A percentile compares a stretch with the other conserved stretches of the same genome.
These are phyloP conservation scores for Zaprionus inermis DNA, from an alignment of 1,140 invertebrate species.

Conservation along the genomic window DNA sequence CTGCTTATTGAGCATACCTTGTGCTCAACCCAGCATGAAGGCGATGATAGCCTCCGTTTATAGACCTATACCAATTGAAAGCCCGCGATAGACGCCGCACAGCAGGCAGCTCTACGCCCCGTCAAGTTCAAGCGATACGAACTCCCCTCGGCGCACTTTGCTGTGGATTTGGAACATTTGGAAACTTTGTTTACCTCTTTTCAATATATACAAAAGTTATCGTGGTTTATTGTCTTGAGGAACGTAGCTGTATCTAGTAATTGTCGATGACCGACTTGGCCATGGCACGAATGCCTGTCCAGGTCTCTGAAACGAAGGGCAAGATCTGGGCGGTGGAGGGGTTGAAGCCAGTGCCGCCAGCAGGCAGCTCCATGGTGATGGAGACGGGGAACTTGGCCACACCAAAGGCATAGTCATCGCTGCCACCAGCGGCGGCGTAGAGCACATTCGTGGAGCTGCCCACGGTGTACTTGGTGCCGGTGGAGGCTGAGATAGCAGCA, in stretches of 20 bases:
- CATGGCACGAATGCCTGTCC: constrained; percentile 87
- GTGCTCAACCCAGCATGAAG: not conserved
- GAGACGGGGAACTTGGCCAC: constrained; percentile 87
- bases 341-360: constrained; percentile 87
- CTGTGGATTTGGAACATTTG: constrained; percentile 11
- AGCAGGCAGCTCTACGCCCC: constrained; percentile 13
- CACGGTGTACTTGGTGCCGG: constrained; percentile 86
- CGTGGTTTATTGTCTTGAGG: constrained; percentile 19
- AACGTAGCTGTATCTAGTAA: constrained; percentile 51
- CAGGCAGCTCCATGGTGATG: constrained; percentile 89
- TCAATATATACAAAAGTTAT: constrained; percentile 25
- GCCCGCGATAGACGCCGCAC: not conserved
- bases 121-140: not conserved
- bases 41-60: not conserved
- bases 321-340: constrained; percentile 87
- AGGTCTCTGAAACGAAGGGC: constrained; percentile 89
- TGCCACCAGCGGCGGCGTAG: constrained; percentile 86
- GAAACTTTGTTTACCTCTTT: constrained; percentile 3
- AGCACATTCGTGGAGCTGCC: constrained; percentile 88
- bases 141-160: constrained; percentile 8
- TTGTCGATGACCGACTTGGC: constrained; percentile 66
- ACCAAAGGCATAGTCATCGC: constrained; percentile 88
- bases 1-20: not conserved
- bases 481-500: constrained; percentile 83
- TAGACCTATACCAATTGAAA: not conserved